These are phyloP conservation scores for Scolopax bukidnonensis DNA, from an alignment of 2,797 vertebrate genomes.

Conservation along the genomic window DNA sequence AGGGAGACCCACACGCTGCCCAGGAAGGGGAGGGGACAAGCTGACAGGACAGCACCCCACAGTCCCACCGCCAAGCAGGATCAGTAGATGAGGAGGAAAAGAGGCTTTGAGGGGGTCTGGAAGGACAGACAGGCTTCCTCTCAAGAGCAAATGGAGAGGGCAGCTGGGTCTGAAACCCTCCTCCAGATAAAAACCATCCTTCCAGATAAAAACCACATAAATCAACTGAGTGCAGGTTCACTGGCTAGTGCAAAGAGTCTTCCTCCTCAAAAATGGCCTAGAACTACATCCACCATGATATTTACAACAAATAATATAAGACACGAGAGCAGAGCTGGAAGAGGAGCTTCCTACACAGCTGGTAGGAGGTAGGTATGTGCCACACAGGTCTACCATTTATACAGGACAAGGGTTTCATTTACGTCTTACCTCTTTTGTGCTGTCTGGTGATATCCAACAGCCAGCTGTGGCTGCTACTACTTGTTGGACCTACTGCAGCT, in stretches of 20 bases:
- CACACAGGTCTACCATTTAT: neutral
- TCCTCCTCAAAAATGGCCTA: neutral
- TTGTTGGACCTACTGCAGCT: neutral
- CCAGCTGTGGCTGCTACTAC: neutral
- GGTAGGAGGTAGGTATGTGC: neutral
- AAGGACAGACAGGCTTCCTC: neutral
- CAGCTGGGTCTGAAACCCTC: neutral
- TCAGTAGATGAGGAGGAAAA: neutral
- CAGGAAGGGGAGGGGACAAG: neutral
- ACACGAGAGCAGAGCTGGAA: neutral
- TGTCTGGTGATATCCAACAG: neutral
- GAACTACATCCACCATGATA: neutral
- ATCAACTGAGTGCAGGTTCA: neutral
- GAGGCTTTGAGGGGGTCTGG: neutral
- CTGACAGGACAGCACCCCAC: accelerated
- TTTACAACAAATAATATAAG: neutral
- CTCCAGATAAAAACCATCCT: neutral
- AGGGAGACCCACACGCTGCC: accelerated
- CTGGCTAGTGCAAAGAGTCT: neutral
- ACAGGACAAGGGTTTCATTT: neutral
- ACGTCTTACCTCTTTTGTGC: neutral
- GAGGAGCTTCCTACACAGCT: neutral
- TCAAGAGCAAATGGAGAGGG: accelerated
- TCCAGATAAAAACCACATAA: neutral
- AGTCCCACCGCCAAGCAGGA: neutral